Evolutionary conservation across 2,888 invertebrate genomes (phyloP).

Genomic region (Callyntrura guangdongensis): DNA sequence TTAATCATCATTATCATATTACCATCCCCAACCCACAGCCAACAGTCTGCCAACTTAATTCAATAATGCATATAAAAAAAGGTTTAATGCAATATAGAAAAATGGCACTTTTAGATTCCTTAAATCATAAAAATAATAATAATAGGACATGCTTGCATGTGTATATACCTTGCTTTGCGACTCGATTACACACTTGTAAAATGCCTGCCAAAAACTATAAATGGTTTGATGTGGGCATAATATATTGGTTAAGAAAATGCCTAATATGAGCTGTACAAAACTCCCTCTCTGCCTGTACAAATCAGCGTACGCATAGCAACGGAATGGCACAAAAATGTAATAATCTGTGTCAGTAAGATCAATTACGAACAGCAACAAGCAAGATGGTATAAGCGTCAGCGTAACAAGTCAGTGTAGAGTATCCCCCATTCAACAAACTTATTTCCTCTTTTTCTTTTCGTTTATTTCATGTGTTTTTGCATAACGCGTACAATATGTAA

Average conservation of each 20-base stretch:
- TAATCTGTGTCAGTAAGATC: slow-evolving; percentile 52
- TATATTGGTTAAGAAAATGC: not conserved
- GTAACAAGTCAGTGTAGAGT: slow-evolving; percentile 12
- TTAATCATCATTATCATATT: slow-evolving; percentile 31
- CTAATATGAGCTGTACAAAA: not conserved
- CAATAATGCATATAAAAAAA: slow-evolving; percentile 45
- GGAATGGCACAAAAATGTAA: not conserved
- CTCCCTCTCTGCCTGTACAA: not conserved
- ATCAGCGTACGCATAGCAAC: not conserved
- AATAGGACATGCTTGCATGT: not conserved
- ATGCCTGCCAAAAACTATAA: slow-evolving; percentile 38
- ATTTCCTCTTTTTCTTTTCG: slow-evolving; percentile 68
- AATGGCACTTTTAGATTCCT: slow-evolving; percentile 45
- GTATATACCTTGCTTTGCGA: slow-evolving; percentile 15
- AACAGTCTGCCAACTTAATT: slow-evolving; percentile 21
- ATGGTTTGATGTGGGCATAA: slow-evolving; percentile 52
- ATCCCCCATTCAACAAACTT: slow-evolving; percentile 54
- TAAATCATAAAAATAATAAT: slow-evolving; percentile 27
- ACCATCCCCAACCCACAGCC: slow-evolving; percentile 3
- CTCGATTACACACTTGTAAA: slow-evolving; percentile 38
- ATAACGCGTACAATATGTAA: slow-evolving; percentile 18
- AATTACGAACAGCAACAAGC: slow-evolving; percentile 1
- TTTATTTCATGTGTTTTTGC: slow-evolving; percentile 1
- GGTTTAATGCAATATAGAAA: slow-evolving; percentile 20
- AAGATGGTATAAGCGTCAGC: not conserved